These are phyloP conservation scores for Idaea straminata DNA, from an alignment of 2,888 invertebrate species.

Conservation along the genomic window DNA sequence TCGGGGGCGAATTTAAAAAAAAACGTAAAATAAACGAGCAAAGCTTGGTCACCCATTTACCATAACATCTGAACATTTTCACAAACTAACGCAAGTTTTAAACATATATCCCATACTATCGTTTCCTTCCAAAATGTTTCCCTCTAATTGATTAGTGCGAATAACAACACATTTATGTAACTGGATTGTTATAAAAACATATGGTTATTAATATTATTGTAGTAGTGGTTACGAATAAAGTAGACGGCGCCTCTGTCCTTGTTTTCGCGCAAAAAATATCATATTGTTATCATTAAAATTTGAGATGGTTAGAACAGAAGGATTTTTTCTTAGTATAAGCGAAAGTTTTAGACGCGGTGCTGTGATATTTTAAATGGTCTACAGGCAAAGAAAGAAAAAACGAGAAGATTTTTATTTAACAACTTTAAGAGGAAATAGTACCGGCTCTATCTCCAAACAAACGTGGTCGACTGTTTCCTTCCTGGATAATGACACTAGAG, in stretches of 20 bases:
- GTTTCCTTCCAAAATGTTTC: constrained; percentile 4
- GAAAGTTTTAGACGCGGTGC: constrained; percentile 26
- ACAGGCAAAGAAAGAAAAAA: constrained; percentile 30
- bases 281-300: constrained; percentile 45
- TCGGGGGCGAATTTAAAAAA: too few relatives aligned
- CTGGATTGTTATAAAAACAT: constrained; percentile 40
- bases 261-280: constrained; percentile 56
- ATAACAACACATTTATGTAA: constrained; percentile 73
- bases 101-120: background rate
- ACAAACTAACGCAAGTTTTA: background rate
- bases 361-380: background rate
- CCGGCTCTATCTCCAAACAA: too few relatives aligned
- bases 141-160: constrained; percentile 69
- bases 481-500: too few relatives aligned
- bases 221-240: constrained; percentile 57
- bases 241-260: constrained; percentile 67
- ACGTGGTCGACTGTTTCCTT: too few relatives aligned
- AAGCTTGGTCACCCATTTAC: too few relatives aligned
- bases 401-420: constrained; percentile 15
- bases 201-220: constrained; percentile 64
- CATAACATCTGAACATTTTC: background rate
- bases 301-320: constrained; percentile 37
- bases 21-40: too few relatives aligned
- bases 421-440: too few relatives aligned
- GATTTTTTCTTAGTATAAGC: constrained; percentile 48